Conservation (phyloP, 1,140 invertebrate species). For the Anoplolepis gracilipes region DNA sequence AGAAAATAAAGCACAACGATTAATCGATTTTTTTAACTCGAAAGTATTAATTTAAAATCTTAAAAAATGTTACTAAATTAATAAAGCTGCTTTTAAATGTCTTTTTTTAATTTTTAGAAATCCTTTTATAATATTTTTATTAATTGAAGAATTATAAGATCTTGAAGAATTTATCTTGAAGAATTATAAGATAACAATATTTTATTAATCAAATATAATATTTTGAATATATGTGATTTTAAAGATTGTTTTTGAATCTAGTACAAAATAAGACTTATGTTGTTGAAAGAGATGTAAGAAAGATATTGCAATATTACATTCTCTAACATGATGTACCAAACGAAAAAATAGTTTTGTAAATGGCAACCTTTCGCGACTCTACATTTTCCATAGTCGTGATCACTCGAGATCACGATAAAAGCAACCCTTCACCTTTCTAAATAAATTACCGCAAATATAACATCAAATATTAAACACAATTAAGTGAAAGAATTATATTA, state of each 20-base stretch:
- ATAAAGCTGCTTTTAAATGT: neutral
- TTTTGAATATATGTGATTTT: too few species aligned
- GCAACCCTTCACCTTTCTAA: slow-evolving; percentile 47
- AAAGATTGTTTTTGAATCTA: too few species aligned
- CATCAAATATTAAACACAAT: neutral
- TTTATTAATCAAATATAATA: too few species aligned
- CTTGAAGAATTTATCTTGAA: too few species aligned
- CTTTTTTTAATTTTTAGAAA: neutral
- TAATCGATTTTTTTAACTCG: neutral
- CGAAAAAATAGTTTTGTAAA: slow-evolving; percentile 24
- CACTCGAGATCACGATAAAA: neutral
- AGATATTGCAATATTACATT: slow-evolving; percentile 1
- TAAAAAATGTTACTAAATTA: neutral
- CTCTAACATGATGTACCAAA: neutral
- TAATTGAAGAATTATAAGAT: too few species aligned
- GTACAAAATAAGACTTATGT: neutral
- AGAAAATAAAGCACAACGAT: neutral
- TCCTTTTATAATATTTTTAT: too few species aligned
- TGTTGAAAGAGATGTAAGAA: neutral
- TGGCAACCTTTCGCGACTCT: slow-evolving; percentile 24
- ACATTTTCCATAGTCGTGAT: slow-evolving; percentile 28
- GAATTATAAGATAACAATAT: too few species aligned
- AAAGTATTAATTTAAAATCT: neutral
- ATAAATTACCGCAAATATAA: slow-evolving; percentile 24
- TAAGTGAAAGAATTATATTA: neutral